phyloP scores from a whole-genome alignment of 2,113 vertebrate species.

The Aphelocoma coerulescens region DNA sequence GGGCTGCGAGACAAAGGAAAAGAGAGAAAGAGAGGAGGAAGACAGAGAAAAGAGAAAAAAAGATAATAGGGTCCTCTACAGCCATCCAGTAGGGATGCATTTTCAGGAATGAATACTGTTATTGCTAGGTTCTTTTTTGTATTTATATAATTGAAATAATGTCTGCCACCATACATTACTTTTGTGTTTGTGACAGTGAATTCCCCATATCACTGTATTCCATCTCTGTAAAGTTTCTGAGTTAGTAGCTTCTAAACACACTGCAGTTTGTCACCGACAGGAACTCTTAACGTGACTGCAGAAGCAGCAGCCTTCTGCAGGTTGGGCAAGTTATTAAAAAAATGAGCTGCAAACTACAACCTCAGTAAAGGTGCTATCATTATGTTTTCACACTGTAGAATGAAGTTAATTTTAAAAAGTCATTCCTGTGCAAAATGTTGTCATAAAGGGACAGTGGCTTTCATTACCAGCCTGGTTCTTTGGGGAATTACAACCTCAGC shows the following conservation, averaged over 20 bases:
- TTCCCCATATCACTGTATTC: neutral
- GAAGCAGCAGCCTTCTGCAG: neutral
- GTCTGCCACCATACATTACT: neutral
- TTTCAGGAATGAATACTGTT: neutral
- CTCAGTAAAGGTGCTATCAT: neutral
- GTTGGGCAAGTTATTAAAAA: neutral
- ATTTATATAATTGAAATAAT: neutral
- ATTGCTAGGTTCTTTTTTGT: neutral
- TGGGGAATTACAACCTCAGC: constrained; percentile 14
- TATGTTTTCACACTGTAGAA: neutral
- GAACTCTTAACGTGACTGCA: neutral
- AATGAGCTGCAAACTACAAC: neutral
- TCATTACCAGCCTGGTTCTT: constrained; percentile 3
- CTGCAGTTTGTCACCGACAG: neutral
- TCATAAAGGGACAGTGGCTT: constrained; percentile 15
- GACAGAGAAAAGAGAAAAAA: neutral
- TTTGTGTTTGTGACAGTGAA: neutral
- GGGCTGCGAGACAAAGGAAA: neutral
- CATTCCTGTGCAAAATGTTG: neutral
- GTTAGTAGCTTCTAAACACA: neutral
- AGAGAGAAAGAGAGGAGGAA: neutral
- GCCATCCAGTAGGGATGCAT: neutral
- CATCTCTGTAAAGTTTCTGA: neutral
- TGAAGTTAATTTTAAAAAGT: constrained; percentile 35
- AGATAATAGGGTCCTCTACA: neutral